Percentiles rank a stretch among this genome's conserved stretches.
These are phyloP conservation scores for Drymonia ruficornis DNA, from an alignment of 2,888 invertebrate genomes.

Conservation along the genomic window DNA sequence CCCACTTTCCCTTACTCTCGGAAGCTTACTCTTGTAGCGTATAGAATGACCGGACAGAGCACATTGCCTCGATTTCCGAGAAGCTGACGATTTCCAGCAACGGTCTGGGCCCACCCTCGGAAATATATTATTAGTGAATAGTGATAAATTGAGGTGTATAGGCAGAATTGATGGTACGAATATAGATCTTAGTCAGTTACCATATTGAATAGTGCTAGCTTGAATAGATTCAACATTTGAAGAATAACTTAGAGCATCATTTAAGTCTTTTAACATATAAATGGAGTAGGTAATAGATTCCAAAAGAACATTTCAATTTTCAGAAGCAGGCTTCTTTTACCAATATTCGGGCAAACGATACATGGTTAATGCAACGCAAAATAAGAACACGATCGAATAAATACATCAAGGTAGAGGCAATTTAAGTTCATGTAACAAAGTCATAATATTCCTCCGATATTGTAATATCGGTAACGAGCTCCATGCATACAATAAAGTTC, in stretches of 20 bases:
- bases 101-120: slow-evolving; percentile 66
- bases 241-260: too few species aligned
- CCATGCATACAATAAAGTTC: slow-evolving; percentile 13
- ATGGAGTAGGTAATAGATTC: too few species aligned
- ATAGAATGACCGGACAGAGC: slow-evolving; percentile 57
- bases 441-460: slow-evolving; percentile 28
- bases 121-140: slow-evolving; percentile 76
- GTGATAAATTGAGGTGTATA: slow-evolving; percentile 61
- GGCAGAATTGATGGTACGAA: slow-evolving; percentile 20
- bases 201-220: background rate
- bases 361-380: background rate
- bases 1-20: slow-evolving; percentile 66
- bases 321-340: too few species aligned
- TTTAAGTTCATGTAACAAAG: slow-evolving; percentile 15
- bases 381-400: background rate
- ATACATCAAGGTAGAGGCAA: slow-evolving; percentile 14
- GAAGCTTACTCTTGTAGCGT: slow-evolving; percentile 51
- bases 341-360: too few species aligned
- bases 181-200: background rate
- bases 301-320: too few species aligned
- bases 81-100: slow-evolving; percentile 71
- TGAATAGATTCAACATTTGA: background rate
- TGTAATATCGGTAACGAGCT: slow-evolving; percentile 20
- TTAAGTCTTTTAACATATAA: too few species aligned
- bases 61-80: slow-evolving; percentile 76